Conservation (phyloP, 2,113 vertebrate genomes). For the Misgurnus mizolepis region DNA sequence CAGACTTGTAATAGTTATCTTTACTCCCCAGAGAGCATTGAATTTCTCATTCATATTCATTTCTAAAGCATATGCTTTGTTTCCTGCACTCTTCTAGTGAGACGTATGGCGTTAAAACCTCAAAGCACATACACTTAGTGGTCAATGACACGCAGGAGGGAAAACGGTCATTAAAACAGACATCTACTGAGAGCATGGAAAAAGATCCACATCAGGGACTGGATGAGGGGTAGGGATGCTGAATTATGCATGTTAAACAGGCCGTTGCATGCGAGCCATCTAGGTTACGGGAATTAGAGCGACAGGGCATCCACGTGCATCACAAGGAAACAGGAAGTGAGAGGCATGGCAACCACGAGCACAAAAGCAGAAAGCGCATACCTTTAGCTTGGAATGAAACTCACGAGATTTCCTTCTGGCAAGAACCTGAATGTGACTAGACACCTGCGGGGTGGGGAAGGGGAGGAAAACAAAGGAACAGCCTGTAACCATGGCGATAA, state of each 20-base stretch:
- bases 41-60: slow-evolving; percentile 44
- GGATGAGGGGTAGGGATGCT: slow-evolving; percentile 36
- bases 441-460: slow-evolving; percentile 99
- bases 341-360: slow-evolving; percentile 94
- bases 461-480: slow-evolving; percentile 99
- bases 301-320: slow-evolving; percentile 82
- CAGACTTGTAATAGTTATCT: slow-evolving; percentile 21
- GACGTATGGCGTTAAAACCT: slow-evolving; percentile 55
- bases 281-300: slow-evolving; percentile 82
- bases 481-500: slow-evolving; percentile 99
- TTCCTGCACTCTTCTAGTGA: slow-evolving; percentile 8
- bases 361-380: slow-evolving; percentile 99
- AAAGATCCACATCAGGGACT: slow-evolving; percentile 24
- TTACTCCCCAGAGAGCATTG: slow-evolving; percentile 6
- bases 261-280: slow-evolving; percentile 79
- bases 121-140: slow-evolving; percentile 60
- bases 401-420: slow-evolving; percentile 99
- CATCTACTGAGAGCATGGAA: slow-evolving; percentile 21
- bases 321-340: slow-evolving; percentile 91
- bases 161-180: slow-evolving; percentile 42
- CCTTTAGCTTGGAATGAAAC: slow-evolving; percentile 99
- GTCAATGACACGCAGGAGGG: slow-evolving; percentile 45
- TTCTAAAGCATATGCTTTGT: slow-evolving; percentile 26
- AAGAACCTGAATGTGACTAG: slow-evolving; percentile 99
- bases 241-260: slow-evolving; percentile 69